These are phyloP conservation scores for Silurus asotus DNA, from an alignment of 2,113 vertebrate species.

Conservation along the genomic window DNA sequence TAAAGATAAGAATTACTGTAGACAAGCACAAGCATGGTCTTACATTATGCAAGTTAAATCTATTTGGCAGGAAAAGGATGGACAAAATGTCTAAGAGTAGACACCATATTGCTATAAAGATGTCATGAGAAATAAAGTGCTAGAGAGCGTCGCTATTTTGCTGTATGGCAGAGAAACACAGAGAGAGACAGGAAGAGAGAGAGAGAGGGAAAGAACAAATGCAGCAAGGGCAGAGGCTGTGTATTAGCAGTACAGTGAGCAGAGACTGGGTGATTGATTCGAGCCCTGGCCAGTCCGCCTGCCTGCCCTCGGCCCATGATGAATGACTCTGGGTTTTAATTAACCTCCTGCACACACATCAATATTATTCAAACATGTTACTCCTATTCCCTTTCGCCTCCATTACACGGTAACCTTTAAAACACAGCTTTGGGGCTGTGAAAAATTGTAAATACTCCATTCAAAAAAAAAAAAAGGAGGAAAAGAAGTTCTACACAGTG, in stretches of 20 bases:
- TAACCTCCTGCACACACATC: conserved; percentile 65
- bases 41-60: conserved; percentile 16
- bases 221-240: conserved; percentile 30
- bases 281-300: conserved; percentile 29
- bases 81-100: conserved; percentile 3
- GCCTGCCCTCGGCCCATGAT: conserved; percentile 50
- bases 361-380: conserved; percentile 61
- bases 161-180: not conserved
- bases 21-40: not conserved
- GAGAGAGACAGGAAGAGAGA: not conserved
- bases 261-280: conserved; percentile 58
- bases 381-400: conserved; percentile 45
- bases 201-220: conserved; percentile 18
- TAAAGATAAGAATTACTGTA: not conserved
- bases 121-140: not conserved
- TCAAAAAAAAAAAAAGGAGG: not conserved
- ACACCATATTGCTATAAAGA: not conserved
- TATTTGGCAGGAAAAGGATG: not conserved
- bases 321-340: conserved; percentile 62
- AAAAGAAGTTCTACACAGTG: conserved; percentile 28
- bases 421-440: conserved; percentile 50
- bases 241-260: conserved; percentile 47
- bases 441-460: conserved; percentile 48
- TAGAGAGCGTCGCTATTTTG: not conserved
- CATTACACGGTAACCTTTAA: conserved; percentile 62